Base-by-base conservation (phyloP, 1,140 invertebrate genomes). In the Bombyx mandarina region DNA sequence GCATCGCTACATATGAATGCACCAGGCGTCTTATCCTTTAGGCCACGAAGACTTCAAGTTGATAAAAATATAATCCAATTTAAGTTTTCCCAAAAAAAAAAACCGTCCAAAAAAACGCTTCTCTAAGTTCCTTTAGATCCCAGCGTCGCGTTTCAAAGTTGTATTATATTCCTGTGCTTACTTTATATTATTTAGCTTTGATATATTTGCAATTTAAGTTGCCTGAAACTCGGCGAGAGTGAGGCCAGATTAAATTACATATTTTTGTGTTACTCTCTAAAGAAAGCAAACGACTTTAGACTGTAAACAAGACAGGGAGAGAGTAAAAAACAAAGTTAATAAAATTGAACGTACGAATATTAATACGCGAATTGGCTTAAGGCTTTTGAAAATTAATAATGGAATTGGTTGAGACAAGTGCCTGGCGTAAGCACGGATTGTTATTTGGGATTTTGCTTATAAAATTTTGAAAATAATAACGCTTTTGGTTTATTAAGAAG, bases 151-250 rank as follows among this genome's bases (percentile, higher is more conserved):
- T 72, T 66, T 62, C 60, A 67, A 84, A 81, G 77, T 82, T 82
- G 71, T 65, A 71, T 76, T 77, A 80, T 82, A 80, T 79, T 82
- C 79, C 80, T 73, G 72, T 64, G 67, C 72, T 75, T 82, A 82
- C 79, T 83, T 85, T 74, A 80, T 77, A 82, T 83, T 83, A 82
- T 83, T 83, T 83, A 79, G 80, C 82, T 83, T 86, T 79, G 82
- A 85, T 86, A 83, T 79, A 82, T 83, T 85, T 73, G 77, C 79
- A 83, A 86, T 86, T 83, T 83, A 83, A 83, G 76, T 83, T 86
- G 78, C 73, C 75, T 77, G 66, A 81, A 85, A 86, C 77, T 86
- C 80, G 66, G 66, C 73, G 67, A 35, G 58, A 69, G 73, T 62
- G 71, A 67, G 70, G 61, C 66, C 45, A 73, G 75, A 83, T 83